Base-by-base conservation (phyloP, 2,797 vertebrate genomes). In the Anomalospiza imberbis region DNA sequence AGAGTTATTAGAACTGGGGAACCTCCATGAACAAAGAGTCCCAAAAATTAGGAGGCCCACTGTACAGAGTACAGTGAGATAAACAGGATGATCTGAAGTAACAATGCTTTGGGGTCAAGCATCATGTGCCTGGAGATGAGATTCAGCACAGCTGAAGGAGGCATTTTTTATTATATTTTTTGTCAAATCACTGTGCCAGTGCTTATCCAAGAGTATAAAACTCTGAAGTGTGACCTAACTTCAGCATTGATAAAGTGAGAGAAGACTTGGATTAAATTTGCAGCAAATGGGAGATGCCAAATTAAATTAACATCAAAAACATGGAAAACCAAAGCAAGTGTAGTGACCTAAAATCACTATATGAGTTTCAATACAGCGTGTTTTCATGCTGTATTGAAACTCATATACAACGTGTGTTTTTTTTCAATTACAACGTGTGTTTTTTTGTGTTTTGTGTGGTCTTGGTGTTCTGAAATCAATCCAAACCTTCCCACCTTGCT, bases 331-430 rank as follows among this genome's bases (percentile, higher is more conserved):
- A 75, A 36, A 74, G 36, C 24, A 82, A 80, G 15, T 17, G 7
- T 57, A 65, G 38, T 71, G 50, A 47, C 58, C 44, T 93, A 79
- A 96, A 97, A 87, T 86, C 88, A 90, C 22, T 92, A 38, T 86
- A 45, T 81, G 34, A 42, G 32, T 68, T 61, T 85, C 1, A 0
- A 67, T 44, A 51, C 53, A 58, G 32, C 26, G n/a, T n/a, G n/a
- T n/a, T 82, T 81, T 60, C n/a, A 14, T n/a, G n/a, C n/a, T n/a
- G n/a, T n/a, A n/a, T n/a, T n/a, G n/a, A n/a, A n/a, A n/a, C n/a
- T n/a, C n/a, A 14, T 84, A n/a, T 70, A 57, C 31, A 24, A 73
- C 3, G 1, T 34, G 18, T 45, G 40, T n/a, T n/a, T n/a, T n/a
- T n/a, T 82, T 81, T 60, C n/a, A 14, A 14, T 84, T 70, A 57